Percentiles rank a stretch among this genome's conserved stretches.
Conservation (phyloP, 2,797 vertebrate genomes). For the Monodelphis domestica region DNA sequence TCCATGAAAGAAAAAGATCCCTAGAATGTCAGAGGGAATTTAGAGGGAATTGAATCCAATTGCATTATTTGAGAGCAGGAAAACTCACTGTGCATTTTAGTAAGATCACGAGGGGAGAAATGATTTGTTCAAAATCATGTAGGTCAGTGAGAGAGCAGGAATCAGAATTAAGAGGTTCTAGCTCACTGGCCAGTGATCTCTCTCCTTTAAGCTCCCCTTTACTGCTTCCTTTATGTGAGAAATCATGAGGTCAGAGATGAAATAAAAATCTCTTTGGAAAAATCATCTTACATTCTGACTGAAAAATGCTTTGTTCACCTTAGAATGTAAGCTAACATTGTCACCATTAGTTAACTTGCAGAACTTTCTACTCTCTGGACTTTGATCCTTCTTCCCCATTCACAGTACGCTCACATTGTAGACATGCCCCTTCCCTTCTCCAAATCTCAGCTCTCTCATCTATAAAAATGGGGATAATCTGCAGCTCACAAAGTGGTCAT, state of each 20-base stretch:
- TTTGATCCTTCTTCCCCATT: neutral
- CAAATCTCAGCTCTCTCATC: neutral
- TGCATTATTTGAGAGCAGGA: neutral
- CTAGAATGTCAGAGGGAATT: neutral
- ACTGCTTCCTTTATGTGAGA: neutral
- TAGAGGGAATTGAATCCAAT: neutral
- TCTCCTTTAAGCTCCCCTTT: neutral
- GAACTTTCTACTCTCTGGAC: neutral
- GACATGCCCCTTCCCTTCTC: too few species aligned
- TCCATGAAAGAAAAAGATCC: neutral
- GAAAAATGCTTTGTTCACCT: neutral
- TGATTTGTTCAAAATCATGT: neutral
- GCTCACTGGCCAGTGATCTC: too few species aligned
- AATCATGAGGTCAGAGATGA: neutral
- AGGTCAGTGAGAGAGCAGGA: neutral
- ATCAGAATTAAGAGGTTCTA: neutral
- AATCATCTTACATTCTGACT: neutral
- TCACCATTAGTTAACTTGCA: neutral
- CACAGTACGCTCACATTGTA: too few species aligned
- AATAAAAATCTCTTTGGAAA: neutral
- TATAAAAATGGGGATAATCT: neutral
- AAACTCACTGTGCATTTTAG: too few species aligned
- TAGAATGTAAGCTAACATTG: neutral
- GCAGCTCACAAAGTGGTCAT: neutral
- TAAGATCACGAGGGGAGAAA: neutral